These are phyloP conservation scores for Euwallacea fornicatus DNA, from an alignment of 1,140 invertebrate genomes.

Conservation along the genomic window DNA sequence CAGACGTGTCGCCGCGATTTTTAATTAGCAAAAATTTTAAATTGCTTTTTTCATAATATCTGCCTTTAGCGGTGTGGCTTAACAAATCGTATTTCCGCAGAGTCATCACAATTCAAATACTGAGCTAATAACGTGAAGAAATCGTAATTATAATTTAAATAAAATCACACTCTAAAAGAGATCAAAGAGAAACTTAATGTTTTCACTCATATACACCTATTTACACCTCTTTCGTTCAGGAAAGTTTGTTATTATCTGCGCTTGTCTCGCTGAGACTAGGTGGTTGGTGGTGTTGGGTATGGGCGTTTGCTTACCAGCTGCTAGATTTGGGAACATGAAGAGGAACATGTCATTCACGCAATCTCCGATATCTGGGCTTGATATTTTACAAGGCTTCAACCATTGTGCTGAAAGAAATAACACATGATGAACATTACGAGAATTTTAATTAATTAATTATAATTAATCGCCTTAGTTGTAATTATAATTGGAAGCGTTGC, in stretches of 20 bases:
- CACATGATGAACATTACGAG: too few species aligned
- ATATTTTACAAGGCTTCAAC: conserved; percentile 52
- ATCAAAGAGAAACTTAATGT: neutral
- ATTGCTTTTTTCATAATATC: too few species aligned
- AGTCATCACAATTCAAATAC: too few species aligned
- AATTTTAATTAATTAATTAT: too few species aligned
- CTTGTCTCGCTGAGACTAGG: neutral
- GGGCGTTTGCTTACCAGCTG: conserved; percentile 49
- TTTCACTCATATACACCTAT: neutral
- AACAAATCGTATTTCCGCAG: too few species aligned
- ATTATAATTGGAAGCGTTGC: too few species aligned
- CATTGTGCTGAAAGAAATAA: conserved; percentile 51
- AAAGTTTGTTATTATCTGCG: neutral
- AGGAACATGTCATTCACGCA: conserved; percentile 53
- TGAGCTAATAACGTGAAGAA: too few species aligned
- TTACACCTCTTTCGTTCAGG: neutral
- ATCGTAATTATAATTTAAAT: too few species aligned
- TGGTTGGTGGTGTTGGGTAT: neutral
- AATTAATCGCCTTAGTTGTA: too few species aligned
- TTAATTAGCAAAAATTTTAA: too few species aligned
- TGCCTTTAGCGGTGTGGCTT: too few species aligned
- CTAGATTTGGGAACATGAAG: conserved; percentile 56
- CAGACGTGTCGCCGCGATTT: too few species aligned
- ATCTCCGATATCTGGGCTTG: conserved; percentile 50
- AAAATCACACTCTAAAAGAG: neutral